Base-by-base conservation (phyloP, 2,888 invertebrate genomes). In the Zele albiditarsus region DNA sequence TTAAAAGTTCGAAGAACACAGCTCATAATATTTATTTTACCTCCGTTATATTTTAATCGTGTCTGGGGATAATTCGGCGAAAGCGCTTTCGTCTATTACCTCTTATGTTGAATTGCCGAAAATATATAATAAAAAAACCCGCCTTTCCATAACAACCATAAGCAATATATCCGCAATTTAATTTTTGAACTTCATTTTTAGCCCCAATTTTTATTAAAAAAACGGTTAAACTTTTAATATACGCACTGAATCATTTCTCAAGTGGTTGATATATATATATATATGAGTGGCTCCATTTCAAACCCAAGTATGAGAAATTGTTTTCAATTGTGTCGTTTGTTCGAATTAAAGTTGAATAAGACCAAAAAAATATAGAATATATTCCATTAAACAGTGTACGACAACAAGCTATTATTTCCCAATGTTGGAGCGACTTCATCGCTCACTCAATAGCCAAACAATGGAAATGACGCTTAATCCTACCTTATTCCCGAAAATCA, bases 151-250 rank as follows among this genome's bases (percentile, higher is more conserved):
- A 65, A 70, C 42, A 38, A 70, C n/a, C 25, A 65, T 53, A 63
- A 72, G 70, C 72, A 25, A 53, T 60, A 63, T 71, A 14, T 62
- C 23, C 38, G 57, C 49, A 57, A 46, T 46, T 71, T 38, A 58
- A 58, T 67, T 57, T 62, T 67, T 49, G n/a, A 63, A 23, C 60
- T 49, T 67, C 16, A 46, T 74, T 75, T 73, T 46, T 71, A 65
- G 38, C 58, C 31, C 77, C 71, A 71, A 49, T 62, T 71, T 63
- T n/a, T 33, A 60, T 71, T 49, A 67, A 70, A 20, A 74, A 74
- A 74, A 74, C 74, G 70, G 70, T 65, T 46, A 42, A 69, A 74
- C 53, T 74, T 28, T 70, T 25, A 53, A 31, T 69, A 62, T 67
- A 33, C 38, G 42, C 28, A 23, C 60, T 53, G 57, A 62, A 68